Conservation (phyloP, 2,888 invertebrate species). For the Catocala fraxini region DNA sequence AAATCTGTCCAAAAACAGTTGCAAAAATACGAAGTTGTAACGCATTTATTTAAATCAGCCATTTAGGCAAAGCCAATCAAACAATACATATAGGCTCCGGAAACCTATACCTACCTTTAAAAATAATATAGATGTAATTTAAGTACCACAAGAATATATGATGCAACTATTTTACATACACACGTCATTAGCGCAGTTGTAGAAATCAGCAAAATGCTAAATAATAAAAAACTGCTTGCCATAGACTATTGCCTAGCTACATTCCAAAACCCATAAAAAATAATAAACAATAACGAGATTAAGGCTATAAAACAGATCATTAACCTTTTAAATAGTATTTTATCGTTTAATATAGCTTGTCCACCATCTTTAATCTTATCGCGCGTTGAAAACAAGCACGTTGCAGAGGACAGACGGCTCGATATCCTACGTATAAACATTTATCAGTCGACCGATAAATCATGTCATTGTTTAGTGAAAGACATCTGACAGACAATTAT, state of each 20-base stretch:
- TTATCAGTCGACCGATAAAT: constrained; percentile 62
- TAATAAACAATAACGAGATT: constrained; percentile 2
- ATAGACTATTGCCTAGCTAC: not conserved
- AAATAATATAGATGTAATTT: too few relatives aligned
- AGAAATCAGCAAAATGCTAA: constrained; percentile 9
- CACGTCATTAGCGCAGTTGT: constrained; percentile 6
- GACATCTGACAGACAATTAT: constrained; percentile 62
- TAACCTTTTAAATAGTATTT: constrained; percentile 14
- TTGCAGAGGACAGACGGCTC: constrained; percentile 34
- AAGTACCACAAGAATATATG: not conserved
- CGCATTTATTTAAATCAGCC: too few relatives aligned
- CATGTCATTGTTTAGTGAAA: constrained; percentile 61
- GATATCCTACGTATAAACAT: constrained; percentile 57
- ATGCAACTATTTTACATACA: constrained; percentile 6
- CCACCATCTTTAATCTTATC: constrained; percentile 43
- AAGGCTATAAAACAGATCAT: constrained; percentile 3
- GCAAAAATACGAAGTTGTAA: too few relatives aligned
- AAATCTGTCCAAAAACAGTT: too few relatives aligned
- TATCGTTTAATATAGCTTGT: constrained; percentile 11
- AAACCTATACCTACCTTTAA: too few relatives aligned
- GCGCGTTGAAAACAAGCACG: constrained; percentile 32
- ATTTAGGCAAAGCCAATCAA: too few relatives aligned
- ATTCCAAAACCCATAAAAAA: constrained; percentile 2
- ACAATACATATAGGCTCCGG: too few relatives aligned
- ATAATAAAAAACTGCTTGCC: not conserved